Base-by-base conservation (phyloP, 2,113 vertebrate species). In the Tupaia tana region DNA sequence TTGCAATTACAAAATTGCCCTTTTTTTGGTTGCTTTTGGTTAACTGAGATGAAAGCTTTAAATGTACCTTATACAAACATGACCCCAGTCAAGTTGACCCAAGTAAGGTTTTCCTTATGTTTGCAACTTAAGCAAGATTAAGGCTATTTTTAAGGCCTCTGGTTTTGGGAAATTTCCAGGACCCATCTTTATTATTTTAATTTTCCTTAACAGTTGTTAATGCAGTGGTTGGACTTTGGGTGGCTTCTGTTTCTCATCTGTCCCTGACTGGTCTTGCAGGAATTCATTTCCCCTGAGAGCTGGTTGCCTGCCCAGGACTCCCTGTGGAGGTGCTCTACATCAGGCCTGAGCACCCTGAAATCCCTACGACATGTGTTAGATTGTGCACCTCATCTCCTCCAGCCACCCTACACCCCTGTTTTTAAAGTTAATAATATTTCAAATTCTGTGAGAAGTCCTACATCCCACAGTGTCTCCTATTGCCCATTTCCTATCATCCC, bases 311-410 rank as follows among this genome's bases (percentile, higher is more conserved):
- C 52, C 24, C 7, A 11, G 18, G 54, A 15, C n/a, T 85, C 4
- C 27, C 9, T 18, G 1, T 1, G 9, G 16, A 19, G 29, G 24
- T 56, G 19, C 7, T 24, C 10, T 29, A 22, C 0, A 52, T 52
- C 25, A 20, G 22, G 18, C 73, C 20, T 24, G 29, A 80, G 34
- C 54, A 77, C 13, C 31, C 2, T 58, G 25, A 82, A 84, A 19
- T 64, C 4, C 13, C 9, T 82, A 3, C 52, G 74, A 56, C 89
- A 1, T 59, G 52, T 61, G 25, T 59, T 74, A n/a, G 34, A 12
- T 43, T 61, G 24, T 86, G n/a, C 27, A 59, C 7, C 86, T 95
- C 19, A 20, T 79, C 43, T 93, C 69, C 16, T 95, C n/a, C 75
- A 25, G 54, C 63, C 31, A 13, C 9, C 7, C 2, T 6, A 4